Percentiles rank a stretch among this genome's conserved stretches.
Conservation (phyloP, 2,113 vertebrate species). For the Rafetus swinhoei region DNA sequence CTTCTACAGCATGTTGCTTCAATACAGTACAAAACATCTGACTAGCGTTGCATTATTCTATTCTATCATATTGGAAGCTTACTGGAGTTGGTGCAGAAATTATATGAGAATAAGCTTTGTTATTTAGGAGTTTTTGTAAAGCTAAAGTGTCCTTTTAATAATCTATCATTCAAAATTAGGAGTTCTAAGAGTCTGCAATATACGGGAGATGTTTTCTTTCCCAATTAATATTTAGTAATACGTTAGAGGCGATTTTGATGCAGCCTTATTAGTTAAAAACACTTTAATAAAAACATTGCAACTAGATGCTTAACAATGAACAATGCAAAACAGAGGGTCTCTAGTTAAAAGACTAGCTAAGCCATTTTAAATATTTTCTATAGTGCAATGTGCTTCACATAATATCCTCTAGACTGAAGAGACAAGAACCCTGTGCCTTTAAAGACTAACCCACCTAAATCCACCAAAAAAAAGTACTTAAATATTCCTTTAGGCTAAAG, state of each 20-base stretch:
- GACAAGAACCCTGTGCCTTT: neutral
- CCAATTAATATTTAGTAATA: neutral
- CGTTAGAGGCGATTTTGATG: neutral
- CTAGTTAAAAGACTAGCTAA: neutral
- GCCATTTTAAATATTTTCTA: neutral
- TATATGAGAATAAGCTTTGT: conserved; percentile 25
- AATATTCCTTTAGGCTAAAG: conserved; percentile 39
- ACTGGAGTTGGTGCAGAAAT: conserved; percentile 16
- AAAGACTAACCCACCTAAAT: conserved; percentile 25
- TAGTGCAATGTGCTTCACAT: neutral
- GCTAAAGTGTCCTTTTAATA: neutral
- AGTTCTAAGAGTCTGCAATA: neutral
- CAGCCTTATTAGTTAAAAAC: neutral
- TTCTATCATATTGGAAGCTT: conserved; percentile 28
- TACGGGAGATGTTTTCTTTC: rapidly evolving
- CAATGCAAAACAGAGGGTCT: neutral
- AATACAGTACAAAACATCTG: neutral
- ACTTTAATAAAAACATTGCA: neutral
- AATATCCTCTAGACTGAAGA: neutral
- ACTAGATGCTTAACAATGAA: neutral
- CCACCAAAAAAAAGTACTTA: neutral
- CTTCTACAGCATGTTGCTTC: conserved; percentile 8
- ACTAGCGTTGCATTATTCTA: neutral
- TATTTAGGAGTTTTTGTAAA: conserved; percentile 31
- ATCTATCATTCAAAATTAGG: neutral